These are phyloP conservation scores for Ptychadena robeensis DNA, from an alignment of 2,797 vertebrate genomes.

Conservation along the genomic window DNA sequence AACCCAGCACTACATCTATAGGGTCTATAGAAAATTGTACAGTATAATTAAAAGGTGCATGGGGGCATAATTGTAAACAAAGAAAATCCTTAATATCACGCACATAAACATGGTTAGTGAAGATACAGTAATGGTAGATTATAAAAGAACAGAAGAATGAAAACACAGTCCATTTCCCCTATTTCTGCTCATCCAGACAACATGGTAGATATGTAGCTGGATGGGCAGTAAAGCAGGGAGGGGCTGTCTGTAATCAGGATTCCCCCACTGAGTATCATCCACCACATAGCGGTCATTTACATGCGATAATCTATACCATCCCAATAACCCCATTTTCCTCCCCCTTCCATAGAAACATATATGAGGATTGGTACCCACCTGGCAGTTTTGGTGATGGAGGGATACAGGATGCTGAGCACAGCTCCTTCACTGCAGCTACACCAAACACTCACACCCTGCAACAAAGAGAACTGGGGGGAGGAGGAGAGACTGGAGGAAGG, in stretches of 20 bases:
- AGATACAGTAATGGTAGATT: too few species aligned
- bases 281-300: background rate
- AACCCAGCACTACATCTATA: too few species aligned
- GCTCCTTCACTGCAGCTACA: conserved; percentile 54
- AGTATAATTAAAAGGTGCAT: too few species aligned
- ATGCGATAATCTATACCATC: background rate
- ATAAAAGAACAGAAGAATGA: too few species aligned
- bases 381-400: conserved; percentile 44
- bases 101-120: too few species aligned
- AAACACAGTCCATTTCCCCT: background rate
- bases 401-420: conserved; percentile 57
- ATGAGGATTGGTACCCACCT: conserved; percentile 51
- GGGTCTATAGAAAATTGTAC: too few species aligned
- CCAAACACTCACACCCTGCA: conserved; percentile 57
- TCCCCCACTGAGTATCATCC: background rate
- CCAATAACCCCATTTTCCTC: background rate
- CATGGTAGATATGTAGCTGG: background rate
- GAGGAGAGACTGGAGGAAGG: conserved; percentile 50
- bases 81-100: too few species aligned
- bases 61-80: too few species aligned
- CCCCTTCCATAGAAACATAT: background rate
- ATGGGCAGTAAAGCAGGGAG: conserved; percentile 26
- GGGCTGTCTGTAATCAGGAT: conserved; percentile 16
- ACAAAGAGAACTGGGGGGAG: conserved; percentile 56
- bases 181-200: background rate